Conservation (phyloP, 2,888 invertebrate species). For the Octonoba sinensis region DNA sequence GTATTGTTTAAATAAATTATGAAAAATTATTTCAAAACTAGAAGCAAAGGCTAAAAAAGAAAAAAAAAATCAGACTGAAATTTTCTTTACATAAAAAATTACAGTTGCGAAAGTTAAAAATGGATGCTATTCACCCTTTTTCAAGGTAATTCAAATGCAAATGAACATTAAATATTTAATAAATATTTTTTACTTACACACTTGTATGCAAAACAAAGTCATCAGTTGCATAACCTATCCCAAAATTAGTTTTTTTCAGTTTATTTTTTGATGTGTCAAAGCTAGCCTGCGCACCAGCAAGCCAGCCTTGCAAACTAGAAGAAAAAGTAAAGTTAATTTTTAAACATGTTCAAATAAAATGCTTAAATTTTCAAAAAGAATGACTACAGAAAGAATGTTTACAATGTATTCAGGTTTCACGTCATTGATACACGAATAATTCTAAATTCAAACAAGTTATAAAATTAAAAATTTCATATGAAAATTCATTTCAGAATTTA, state of each 20-base stretch:
- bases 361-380: neutral
- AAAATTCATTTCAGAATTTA: neutral
- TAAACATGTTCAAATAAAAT: neutral
- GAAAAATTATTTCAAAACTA: too few relatives aligned
- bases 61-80: too few relatives aligned
- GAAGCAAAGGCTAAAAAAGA: too few relatives aligned
- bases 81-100: too few relatives aligned
- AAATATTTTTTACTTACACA: slow-evolving; percentile 81
- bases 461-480: neutral
- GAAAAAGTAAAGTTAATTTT: neutral
- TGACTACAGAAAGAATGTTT: neutral
- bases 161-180: neutral
- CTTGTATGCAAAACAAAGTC: slow-evolving; percentile 95
- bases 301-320: slow-evolving; percentile 78
- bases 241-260: slow-evolving; percentile 92
- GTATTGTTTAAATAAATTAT: too few relatives aligned
- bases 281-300: slow-evolving; percentile 83
- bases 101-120: too few relatives aligned
- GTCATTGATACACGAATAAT: too few relatives aligned
- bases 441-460: too few relatives aligned
- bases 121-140: too few relatives aligned
- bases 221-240: slow-evolving; percentile 88
- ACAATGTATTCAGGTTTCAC: too few relatives aligned
- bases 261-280: slow-evolving; percentile 93
- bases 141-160: neutral